phyloP scores from a whole-genome alignment of 2,113 vertebrate species.

The Catharus minimus region DNA sequence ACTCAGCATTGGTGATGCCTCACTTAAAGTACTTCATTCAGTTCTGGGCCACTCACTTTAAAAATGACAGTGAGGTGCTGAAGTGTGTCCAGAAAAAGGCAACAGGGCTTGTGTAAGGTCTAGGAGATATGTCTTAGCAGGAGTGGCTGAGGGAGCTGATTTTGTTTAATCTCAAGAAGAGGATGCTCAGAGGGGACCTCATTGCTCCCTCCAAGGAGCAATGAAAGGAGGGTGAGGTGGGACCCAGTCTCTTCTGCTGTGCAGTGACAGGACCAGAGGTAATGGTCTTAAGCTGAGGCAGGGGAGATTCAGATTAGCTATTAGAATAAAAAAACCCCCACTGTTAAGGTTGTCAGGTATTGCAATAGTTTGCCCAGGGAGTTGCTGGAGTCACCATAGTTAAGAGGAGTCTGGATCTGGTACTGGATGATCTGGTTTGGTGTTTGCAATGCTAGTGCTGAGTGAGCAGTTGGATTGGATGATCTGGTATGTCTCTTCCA shows the following conservation, averaged over 20 bases:
- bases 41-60: not conserved
- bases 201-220: rapidly evolving
- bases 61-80: not conserved
- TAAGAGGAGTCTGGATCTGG: not conserved
- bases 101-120: not conserved
- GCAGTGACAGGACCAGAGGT: not conserved
- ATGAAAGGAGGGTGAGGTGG: not conserved
- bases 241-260: no score
- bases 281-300: not conserved
- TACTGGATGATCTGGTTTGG: not conserved
- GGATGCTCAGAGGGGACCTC: not conserved
- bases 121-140: not conserved
- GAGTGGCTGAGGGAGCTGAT: not conserved
- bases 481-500: not conserved
- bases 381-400: not conserved
- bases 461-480: not conserved
- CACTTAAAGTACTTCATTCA: not conserved
- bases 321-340: not conserved
- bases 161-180: not conserved
- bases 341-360: not conserved
- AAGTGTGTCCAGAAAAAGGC: not conserved
- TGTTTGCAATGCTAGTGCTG: not conserved
- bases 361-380: not conserved
- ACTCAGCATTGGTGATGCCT: no score
- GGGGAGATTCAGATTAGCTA: not conserved